Evolutionary conservation across 2,888 invertebrate species (phyloP).

Genomic region (Acleris sparsana): DNA sequence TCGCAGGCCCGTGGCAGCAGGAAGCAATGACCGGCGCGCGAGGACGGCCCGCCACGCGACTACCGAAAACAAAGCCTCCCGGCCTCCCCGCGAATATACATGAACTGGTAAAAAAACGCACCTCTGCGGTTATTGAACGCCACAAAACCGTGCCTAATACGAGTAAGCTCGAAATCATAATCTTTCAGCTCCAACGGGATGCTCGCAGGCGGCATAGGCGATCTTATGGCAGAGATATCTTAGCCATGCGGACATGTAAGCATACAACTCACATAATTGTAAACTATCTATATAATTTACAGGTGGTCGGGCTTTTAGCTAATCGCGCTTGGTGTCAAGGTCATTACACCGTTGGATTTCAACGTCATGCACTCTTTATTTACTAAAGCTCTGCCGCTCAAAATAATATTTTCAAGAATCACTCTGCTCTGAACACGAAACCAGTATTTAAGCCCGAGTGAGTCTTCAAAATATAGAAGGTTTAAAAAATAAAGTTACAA

Average conservation of each 20-base stretch:
- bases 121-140: constrained; percentile 8
- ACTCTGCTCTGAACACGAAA: constrained; percentile 38
- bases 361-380: too few species aligned
- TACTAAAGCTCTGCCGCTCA: background rate
- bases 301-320: too few species aligned
- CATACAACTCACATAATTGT: too few species aligned
- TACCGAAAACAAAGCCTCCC: constrained; percentile 35
- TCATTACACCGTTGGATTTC: too few species aligned
- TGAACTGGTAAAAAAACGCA: background rate
- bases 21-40: constrained; percentile 75
- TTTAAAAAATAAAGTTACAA: constrained; percentile 50
- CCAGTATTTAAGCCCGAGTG: constrained; percentile 45
- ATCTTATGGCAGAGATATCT: too few species aligned
- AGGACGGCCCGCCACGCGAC: constrained; percentile 47
- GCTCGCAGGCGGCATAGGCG: too few species aligned
- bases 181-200: too few species aligned
- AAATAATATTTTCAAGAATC: constrained; percentile 5
- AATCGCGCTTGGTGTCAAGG: too few species aligned
- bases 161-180: too few species aligned
- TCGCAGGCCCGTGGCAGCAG: constrained; percentile 54
- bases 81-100: constrained; percentile 8
- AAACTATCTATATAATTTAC: too few species aligned
- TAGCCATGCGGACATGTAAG: too few species aligned
- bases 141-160: constrained; percentile 1
- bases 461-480: constrained; percentile 43